Conservation (phyloP, 2,797 vertebrate species). For the Masticophis lateralis region DNA sequence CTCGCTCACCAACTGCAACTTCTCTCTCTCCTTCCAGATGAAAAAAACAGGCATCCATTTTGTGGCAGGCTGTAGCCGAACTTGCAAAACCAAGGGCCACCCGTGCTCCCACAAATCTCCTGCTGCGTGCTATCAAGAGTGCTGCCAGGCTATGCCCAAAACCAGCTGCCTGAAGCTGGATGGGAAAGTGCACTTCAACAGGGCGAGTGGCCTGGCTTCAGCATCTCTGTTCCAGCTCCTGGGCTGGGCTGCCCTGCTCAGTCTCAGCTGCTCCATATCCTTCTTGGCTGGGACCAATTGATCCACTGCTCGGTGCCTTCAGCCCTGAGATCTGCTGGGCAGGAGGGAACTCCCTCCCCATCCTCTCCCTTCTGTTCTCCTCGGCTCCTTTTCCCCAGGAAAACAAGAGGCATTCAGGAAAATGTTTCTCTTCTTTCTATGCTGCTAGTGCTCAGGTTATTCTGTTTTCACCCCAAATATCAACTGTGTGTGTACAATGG, state of each 20-base stretch:
- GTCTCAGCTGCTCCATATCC: constrained; percentile 46
- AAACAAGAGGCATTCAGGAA: not conserved
- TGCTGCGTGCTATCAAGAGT: constrained; percentile 75
- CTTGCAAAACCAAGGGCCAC: constrained; percentile 63
- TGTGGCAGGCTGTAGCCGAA: constrained; percentile 70
- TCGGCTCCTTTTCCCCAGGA: fast-evolving
- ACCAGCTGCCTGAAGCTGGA: constrained; percentile 79
- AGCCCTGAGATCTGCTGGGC: not conserved
- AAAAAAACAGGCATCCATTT: constrained; percentile 69
- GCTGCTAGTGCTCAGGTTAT: too few relatives aligned
- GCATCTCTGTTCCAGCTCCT: constrained; percentile 44
- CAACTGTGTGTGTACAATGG: too few relatives aligned
- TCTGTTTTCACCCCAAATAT: not conserved
- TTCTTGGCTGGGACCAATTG: constrained; percentile 11
- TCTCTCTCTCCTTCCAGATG: constrained; percentile 68
- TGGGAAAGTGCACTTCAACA: constrained; percentile 70
- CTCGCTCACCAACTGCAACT: not conserved
- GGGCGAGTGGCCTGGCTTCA: constrained; percentile 22
- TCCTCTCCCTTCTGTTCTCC: not conserved
- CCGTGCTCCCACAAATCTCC: constrained; percentile 35
- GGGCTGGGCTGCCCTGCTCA: constrained; percentile 36
- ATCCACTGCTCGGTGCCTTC: not conserved
- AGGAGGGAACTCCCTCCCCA: not conserved
- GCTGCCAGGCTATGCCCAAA: constrained; percentile 69
- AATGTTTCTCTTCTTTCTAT: not conserved